These are phyloP conservation scores for Lucifuga dentata DNA, from an alignment of 2,113 vertebrate genomes.

Conservation along the genomic window DNA sequence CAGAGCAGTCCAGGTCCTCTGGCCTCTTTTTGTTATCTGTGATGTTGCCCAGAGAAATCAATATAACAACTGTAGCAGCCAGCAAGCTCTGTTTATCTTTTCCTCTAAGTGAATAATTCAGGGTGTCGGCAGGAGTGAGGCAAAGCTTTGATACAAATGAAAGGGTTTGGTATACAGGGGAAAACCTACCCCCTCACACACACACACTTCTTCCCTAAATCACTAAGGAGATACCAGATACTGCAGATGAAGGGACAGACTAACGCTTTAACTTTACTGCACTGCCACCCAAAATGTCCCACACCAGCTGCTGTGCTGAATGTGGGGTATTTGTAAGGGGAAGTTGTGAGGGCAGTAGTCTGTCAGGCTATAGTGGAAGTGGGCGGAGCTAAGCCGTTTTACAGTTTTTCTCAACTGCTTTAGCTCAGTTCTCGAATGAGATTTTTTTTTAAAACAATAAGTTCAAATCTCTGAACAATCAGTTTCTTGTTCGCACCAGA, in stretches of 20 bases:
- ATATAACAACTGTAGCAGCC: constrained; percentile 75
- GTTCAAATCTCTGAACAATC: too few species aligned
- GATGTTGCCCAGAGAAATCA: constrained; percentile 75
- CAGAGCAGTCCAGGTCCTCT: constrained; percentile 44
- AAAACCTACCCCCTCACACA: constrained; percentile 15
- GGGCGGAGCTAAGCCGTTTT: not conserved
- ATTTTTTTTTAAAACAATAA: too few species aligned
- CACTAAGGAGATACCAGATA: constrained; percentile 32
- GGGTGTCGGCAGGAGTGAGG: constrained; percentile 61
- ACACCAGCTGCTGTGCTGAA: constrained; percentile 52
- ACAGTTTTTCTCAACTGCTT: too few species aligned
- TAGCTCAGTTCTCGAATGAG: too few species aligned
- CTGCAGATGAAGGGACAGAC: constrained; percentile 32
- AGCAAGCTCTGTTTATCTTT: constrained; percentile 73
- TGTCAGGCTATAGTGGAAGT: constrained; percentile 1
- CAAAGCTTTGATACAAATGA: constrained; percentile 66
- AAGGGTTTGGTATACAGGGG: constrained; percentile 60
- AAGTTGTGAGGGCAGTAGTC: not conserved
- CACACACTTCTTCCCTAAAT: constrained; percentile 23
- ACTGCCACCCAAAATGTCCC: constrained; percentile 41
- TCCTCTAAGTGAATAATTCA: constrained; percentile 76
- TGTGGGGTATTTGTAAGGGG: constrained; percentile 2
- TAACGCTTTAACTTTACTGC: constrained; percentile 40
- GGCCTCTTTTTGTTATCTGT: constrained; percentile 71
- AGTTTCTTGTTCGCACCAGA: too few species aligned